Evolutionary conservation across 1,140 invertebrate species (phyloP).

Genomic region (Conopomorpha cramerella): DNA sequence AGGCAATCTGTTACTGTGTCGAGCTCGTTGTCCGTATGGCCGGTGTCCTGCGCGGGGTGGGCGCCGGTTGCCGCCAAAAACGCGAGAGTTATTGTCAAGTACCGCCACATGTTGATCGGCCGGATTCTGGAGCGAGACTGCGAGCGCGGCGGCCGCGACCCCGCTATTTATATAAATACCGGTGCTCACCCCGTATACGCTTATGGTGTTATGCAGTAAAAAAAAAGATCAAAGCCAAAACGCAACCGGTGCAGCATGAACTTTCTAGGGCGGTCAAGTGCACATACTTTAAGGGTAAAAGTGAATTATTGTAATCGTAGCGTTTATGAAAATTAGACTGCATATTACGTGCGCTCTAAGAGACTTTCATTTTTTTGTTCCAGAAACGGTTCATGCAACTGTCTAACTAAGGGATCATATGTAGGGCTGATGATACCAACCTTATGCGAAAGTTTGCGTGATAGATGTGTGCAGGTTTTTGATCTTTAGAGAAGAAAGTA

Average conservation of each 20-base stretch:
- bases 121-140: neutral
- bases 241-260: neutral
- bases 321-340: neutral
- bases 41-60: slow-evolving; percentile 70
- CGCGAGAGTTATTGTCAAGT: slow-evolving; percentile 55
- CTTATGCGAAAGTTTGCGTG: too few relatives aligned
- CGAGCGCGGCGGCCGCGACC: neutral
- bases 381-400: too few relatives aligned
- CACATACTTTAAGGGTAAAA: neutral
- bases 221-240: neutral
- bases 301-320: neutral
- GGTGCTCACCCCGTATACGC: neutral
- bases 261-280: slow-evolving; percentile 2
- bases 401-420: too few relatives aligned
- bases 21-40: slow-evolving; percentile 72
- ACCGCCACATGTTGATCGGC: slow-evolving; percentile 28
- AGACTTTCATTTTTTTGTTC: too few relatives aligned
- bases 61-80: slow-evolving; percentile 59
- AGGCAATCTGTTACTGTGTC: slow-evolving; percentile 77
- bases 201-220: neutral
- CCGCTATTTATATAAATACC: slow-evolving; percentile 1
- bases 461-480: too few relatives aligned
- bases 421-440: too few relatives aligned
- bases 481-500: too few relatives aligned
- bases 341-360: too few relatives aligned